A percentile compares a stretch with the other conserved stretches of the same genome.
Evolutionary conservation across 1,140 invertebrate species (phyloP).

Genomic region (Aphidius ervi): DNA sequence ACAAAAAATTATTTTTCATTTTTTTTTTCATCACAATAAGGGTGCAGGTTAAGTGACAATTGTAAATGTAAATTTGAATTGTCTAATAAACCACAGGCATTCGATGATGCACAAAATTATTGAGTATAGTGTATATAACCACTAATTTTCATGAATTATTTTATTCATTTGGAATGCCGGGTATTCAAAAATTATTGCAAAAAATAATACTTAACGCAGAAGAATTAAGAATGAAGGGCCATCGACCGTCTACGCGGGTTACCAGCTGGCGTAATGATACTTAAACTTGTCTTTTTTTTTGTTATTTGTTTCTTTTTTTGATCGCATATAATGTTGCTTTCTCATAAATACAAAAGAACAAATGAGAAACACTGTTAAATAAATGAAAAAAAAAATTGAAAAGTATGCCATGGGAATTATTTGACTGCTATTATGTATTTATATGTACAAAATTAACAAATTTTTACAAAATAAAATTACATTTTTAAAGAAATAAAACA

Average conservation of each 20-base stretch:
- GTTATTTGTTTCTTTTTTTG: neutral
- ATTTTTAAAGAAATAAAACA: no score
- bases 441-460: no score
- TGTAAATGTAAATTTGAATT: no score
- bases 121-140: no score
- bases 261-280: conserved; percentile 22
- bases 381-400: conserved; percentile 1
- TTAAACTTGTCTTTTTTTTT: conserved; percentile 14
- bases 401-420: conserved; percentile 5
- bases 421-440: no score
- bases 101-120: no score
- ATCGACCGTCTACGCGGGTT: conserved; percentile 17
- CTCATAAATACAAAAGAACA: conserved; percentile 7
- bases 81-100: no score
- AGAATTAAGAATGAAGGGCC: conserved; percentile 18
- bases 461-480: no score
- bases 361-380: neutral
- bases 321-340: conserved; percentile 1
- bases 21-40: no score
- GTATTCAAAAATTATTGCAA: neutral
- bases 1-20: no score
- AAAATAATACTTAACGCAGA: neutral
- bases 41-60: no score
- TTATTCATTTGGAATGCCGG: conserved; percentile 16
- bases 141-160: conserved; percentile 10